These are phyloP conservation scores for Bolborhynchus lineola DNA, from an alignment of 2,113 vertebrate species.

Conservation along the genomic window DNA sequence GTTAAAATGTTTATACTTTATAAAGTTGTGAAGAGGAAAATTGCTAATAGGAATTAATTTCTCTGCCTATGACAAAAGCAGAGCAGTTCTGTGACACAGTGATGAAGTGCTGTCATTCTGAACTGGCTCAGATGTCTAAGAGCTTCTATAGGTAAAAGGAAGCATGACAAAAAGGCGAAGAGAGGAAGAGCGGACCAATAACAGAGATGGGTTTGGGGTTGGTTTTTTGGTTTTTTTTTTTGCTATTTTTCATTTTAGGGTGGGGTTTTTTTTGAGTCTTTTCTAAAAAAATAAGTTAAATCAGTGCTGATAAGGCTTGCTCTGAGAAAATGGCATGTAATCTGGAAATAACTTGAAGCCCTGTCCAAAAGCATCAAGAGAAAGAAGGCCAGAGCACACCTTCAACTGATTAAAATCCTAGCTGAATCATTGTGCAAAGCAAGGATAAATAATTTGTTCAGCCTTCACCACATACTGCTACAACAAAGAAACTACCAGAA, in stretches of 20 bases:
- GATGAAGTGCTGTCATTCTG: neutral
- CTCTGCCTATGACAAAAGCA: neutral
- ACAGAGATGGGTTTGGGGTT: accelerated
- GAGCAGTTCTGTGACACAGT: accelerated
- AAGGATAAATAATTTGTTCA: neutral
- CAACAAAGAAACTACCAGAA: neutral
- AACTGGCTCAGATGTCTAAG: neutral
- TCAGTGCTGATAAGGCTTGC: neutral
- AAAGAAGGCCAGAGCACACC: neutral
- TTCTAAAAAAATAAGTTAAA: neutral
- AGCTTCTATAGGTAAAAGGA: neutral
- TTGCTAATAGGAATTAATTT: neutral
- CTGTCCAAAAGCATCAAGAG: neutral
- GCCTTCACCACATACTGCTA: neutral
- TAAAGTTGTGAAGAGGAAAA: neutral
- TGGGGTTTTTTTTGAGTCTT: neutral
- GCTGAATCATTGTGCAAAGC: neutral
- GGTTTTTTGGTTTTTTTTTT: accelerated
- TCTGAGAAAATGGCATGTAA: neutral
- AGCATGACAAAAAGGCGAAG: neutral
- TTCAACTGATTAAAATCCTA: neutral
- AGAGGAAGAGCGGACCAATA: neutral
- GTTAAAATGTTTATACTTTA: neutral
- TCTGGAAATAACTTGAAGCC: neutral
- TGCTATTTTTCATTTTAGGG: neutral